Percentiles rank a stretch among this genome's conserved stretches.
These are phyloP conservation scores for Eumerus sabulonum DNA, from an alignment of 2,888 invertebrate genomes.

Conservation along the genomic window DNA sequence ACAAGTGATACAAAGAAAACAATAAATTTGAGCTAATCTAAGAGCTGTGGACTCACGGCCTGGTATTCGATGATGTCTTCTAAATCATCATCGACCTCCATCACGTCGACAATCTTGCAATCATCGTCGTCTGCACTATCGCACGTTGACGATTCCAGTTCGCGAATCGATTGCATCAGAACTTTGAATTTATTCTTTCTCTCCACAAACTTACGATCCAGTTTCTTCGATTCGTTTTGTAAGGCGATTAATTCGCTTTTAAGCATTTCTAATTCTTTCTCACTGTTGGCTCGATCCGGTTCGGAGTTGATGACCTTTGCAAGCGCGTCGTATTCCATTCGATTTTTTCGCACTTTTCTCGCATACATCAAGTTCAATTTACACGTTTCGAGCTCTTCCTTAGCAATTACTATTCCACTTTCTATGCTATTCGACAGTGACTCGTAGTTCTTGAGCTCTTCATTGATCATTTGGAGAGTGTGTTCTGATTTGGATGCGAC, in stretches of 20 bases:
- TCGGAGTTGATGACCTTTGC: conserved; percentile 93
- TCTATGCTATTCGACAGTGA: conserved; percentile 86
- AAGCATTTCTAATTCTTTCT: conserved; percentile 83
- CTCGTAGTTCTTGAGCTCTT: conserved; percentile 90
- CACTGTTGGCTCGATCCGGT: conserved; percentile 89
- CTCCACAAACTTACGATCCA: conserved; percentile 87
- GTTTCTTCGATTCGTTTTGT: conserved; percentile 83
- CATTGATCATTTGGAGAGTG: conserved; percentile 87
- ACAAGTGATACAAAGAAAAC: conserved; percentile 10
- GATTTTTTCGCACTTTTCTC: conserved; percentile 89
- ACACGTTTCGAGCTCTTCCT: conserved; percentile 87
- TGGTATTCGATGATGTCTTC: conserved; percentile 71
- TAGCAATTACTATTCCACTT: conserved; percentile 86
- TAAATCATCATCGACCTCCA: conserved; percentile 78
- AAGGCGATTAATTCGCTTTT: conserved; percentile 85
- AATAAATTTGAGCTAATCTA: conserved; percentile 41
- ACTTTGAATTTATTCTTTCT: conserved; percentile 93
- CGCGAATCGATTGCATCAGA: conserved; percentile 89
- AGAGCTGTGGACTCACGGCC: conserved; percentile 57
- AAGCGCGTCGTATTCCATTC: conserved; percentile 92
- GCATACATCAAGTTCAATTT: conserved; percentile 88
- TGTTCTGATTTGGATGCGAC: conserved; percentile 89
- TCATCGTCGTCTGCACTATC: conserved; percentile 82
- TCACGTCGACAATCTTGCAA: conserved; percentile 75
- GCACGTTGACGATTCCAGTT: conserved; percentile 87